phyloP scores from a whole-genome alignment of 2,113 vertebrate species.

The Siniperca chuatsi region DNA sequence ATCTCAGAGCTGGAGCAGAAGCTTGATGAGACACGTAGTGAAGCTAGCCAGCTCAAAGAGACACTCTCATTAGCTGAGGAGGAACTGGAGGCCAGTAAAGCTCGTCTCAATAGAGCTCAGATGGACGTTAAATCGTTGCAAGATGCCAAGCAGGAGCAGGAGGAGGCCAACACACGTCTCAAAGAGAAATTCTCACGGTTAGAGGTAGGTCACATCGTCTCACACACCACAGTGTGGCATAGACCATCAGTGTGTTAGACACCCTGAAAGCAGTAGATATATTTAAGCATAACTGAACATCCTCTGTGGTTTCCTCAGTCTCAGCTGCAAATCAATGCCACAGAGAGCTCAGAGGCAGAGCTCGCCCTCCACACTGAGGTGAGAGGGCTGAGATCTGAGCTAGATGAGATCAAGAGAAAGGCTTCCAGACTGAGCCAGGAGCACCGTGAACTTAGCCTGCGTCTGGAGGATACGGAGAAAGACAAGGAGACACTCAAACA shows the following conservation, averaged over 20 bases:
- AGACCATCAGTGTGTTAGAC: neutral
- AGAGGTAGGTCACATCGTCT: conserved; percentile 73
- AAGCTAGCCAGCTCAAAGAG: conserved; percentile 84
- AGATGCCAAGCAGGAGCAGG: conserved; percentile 65
- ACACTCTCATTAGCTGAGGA: conserved; percentile 81
- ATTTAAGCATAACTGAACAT: neutral
- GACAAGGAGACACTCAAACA: conserved; percentile 88
- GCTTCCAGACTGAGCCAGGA: conserved; percentile 85
- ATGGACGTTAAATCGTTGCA: conserved; percentile 49
- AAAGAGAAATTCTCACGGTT: conserved; percentile 79
- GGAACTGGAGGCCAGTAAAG: conserved; percentile 86
- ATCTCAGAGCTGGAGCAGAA: conserved; percentile 87
- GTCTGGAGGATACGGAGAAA: conserved; percentile 84
- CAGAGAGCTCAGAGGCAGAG: conserved; percentile 80
- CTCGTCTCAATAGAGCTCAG: conserved; percentile 75
- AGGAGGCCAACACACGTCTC: conserved; percentile 65
- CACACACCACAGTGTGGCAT: neutral
- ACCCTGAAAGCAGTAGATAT: neutral
- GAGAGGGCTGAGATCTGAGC: conserved; percentile 84
- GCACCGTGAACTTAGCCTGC: conserved; percentile 80
- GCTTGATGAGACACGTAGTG: conserved; percentile 78
- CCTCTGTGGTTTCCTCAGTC: conserved; percentile 56
- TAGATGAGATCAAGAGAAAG: conserved; percentile 86
- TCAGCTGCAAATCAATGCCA: conserved; percentile 74
- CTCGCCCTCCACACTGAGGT: conserved; percentile 85